Evolutionary conservation across 2,797 vertebrate species (phyloP), one percentile per base, ranked within the genome.

Genomic region (Pangasius mekongensis): DNA sequence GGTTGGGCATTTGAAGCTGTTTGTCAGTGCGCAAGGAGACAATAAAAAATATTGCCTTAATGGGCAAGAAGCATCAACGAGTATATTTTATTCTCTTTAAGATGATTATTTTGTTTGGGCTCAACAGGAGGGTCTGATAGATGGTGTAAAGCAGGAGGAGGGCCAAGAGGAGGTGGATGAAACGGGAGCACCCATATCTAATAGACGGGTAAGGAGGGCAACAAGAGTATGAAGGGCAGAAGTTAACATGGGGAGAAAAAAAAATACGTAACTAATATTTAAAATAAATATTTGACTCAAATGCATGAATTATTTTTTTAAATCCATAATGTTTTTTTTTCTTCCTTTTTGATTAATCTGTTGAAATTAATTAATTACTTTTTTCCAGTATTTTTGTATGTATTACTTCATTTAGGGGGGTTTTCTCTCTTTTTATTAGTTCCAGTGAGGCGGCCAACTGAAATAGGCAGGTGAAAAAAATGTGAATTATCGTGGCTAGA

Each of bases 91-190:
- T 24, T 14, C 20, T 24, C 20, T 56, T n/a, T 60, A 13, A 80
- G 14, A 20, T 80, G 30, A 56, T 54, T 47, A 6, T 73, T 56
- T 89, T 87, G 36, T 81, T 85, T 54, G 33, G 78, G 20, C n/a
- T 0, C 52, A 92, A 91, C 77, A 83, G 96, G 89, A 98, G 94
- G 95, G 94, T 93, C 94, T 96, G 90, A 95, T 96, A 90, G 95
- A 96, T 91, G 97, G 97, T 83, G 90, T 97, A 91, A 98, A 98
- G 90, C 91, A 94, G 89, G 97, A 98, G 85, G 96, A 95, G 86
- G 95, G 92, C 54, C 97, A 97, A 84, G 97, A 97, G 43, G 97
- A 98, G 62, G 90, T 95, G 87, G 97, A 98, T 86, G 98, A 98
- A 85, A 97, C 96, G 49, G 97, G 96, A 90, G 90, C 94, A 49